Conservation (phyloP, 2,888 invertebrate species). For the Chymomyza amoena region DNA sequence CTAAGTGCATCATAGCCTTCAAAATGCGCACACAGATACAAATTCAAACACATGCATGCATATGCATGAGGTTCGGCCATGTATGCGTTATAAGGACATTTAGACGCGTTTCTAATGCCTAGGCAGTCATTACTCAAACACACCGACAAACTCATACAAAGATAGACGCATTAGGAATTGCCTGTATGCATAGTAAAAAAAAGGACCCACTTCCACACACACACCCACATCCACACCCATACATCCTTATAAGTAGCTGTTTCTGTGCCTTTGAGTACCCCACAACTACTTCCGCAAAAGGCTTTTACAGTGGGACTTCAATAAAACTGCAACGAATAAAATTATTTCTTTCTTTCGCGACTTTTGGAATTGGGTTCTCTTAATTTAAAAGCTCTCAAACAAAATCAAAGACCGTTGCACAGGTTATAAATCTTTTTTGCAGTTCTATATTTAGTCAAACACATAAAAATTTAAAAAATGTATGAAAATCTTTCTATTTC, state of each 20-base stretch:
- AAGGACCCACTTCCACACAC: slow-evolving; percentile 23
- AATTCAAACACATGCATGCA: background rate
- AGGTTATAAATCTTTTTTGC: too few relatives aligned
- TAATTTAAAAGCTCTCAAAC: too few relatives aligned
- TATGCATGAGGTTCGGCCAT: slow-evolving; percentile 12
- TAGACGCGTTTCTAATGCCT: slow-evolving; percentile 57
- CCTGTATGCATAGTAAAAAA: slow-evolving; percentile 51
- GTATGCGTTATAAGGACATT: slow-evolving; percentile 53
- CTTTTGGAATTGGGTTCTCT: too few relatives aligned
- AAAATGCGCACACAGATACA: slow-evolving; percentile 26
- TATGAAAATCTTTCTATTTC: too few relatives aligned
- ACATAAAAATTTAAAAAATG: too few relatives aligned
- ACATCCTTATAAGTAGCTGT: background rate
- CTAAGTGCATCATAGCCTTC: slow-evolving; percentile 67
- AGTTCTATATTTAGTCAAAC: too few relatives aligned
- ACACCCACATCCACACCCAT: slow-evolving; percentile 7
- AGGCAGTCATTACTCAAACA: slow-evolving; percentile 63
- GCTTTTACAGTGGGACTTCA: slow-evolving; percentile 3
- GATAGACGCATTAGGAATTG: slow-evolving; percentile 8
- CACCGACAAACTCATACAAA: slow-evolving; percentile 2
- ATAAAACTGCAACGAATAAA: background rate
- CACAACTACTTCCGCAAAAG: slow-evolving; percentile 46
- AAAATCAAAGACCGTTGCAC: too few relatives aligned
- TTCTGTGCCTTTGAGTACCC: background rate
- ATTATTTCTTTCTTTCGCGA: too few relatives aligned